phyloP scores from a whole-genome alignment of 2,888 invertebrate species.

The Alloplasta piceator region DNA sequence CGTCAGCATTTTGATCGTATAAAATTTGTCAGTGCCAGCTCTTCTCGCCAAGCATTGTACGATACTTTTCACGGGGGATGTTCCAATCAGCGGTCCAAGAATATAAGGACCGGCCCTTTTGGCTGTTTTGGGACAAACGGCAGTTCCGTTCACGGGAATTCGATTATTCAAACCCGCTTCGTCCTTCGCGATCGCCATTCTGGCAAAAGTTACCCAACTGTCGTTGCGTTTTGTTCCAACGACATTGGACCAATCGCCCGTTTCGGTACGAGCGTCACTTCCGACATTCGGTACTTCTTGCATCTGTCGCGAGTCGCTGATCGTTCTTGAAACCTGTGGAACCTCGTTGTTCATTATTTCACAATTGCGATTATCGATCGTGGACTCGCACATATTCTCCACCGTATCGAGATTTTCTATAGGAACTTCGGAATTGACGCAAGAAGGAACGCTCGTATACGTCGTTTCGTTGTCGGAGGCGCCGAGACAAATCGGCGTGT shows the following conservation, averaged over 20 bases:
- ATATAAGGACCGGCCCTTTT: constrained; percentile 89
- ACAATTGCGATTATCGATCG: constrained; percentile 41
- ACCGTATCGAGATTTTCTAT: constrained; percentile 38
- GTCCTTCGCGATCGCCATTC: constrained; percentile 51
- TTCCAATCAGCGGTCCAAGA: constrained; percentile 88
- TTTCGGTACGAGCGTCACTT: constrained; percentile 11
- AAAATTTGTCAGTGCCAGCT: constrained; percentile 88
- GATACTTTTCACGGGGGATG: constrained; percentile 90
- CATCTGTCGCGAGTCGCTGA: constrained; percentile 33
- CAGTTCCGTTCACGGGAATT: constrained; percentile 85
- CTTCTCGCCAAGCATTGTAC: constrained; percentile 90
- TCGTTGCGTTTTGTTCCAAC: constrained; percentile 23
- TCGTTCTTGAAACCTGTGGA: constrained; percentile 4
- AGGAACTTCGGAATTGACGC: constrained; percentile 56
- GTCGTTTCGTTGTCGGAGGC: constrained; percentile 49
- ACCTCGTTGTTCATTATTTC: constrained; percentile 25
- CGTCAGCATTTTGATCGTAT: constrained; percentile 87
- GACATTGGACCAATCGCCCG: constrained; percentile 29
- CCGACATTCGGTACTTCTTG: constrained; percentile 61
- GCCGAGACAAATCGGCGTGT: constrained; percentile 49
- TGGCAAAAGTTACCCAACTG: constrained; percentile 59
- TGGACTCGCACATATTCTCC: constrained; percentile 46
- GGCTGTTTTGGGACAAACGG: constrained; percentile 84
- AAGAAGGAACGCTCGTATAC: constrained; percentile 49
- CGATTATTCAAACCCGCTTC: constrained; percentile 77